Percentiles rank a stretch among this genome's conserved stretches.
These are phyloP conservation scores for Machimus atricapillus DNA, from an alignment of 2,888 invertebrate genomes.

Conservation along the genomic window DNA sequence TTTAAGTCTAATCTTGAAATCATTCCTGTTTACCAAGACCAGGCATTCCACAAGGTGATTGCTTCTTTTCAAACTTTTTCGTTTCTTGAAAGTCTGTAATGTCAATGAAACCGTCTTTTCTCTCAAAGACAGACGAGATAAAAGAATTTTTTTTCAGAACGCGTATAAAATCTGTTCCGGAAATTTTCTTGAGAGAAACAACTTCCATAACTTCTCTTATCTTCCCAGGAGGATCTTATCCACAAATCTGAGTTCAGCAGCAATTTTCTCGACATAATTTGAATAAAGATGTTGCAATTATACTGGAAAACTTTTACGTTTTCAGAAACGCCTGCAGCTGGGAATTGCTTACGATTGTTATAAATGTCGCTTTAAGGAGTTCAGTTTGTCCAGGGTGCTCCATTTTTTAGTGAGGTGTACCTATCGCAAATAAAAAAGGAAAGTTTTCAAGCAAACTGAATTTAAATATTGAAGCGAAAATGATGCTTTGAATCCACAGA, in stretches of 20 bases:
- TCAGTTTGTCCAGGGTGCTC: background rate
- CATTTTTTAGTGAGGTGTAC: background rate
- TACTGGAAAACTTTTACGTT: background rate
- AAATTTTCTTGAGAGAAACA: background rate
- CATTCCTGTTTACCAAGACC: background rate
- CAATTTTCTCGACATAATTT: background rate
- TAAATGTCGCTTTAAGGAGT: background rate
- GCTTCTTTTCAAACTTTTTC: background rate
- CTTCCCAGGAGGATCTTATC: background rate
- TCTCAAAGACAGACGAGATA: background rate
- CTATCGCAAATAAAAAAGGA: background rate
- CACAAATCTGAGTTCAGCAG: background rate
- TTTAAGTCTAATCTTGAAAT: background rate
- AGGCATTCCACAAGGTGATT: background rate
- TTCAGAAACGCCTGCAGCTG: background rate
- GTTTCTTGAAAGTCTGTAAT: background rate
- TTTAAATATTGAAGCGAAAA: background rate
- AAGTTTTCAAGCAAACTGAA: background rate
- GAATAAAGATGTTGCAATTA: conserved; percentile 11
- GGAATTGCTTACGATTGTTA: background rate
- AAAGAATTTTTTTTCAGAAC: background rate
- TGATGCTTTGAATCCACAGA: background rate
- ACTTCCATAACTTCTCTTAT: background rate
- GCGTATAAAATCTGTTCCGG: background rate
- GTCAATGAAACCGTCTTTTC: background rate